Conservation (phyloP, 2,888 invertebrate species). For the Spilarctia lutea region DNA sequence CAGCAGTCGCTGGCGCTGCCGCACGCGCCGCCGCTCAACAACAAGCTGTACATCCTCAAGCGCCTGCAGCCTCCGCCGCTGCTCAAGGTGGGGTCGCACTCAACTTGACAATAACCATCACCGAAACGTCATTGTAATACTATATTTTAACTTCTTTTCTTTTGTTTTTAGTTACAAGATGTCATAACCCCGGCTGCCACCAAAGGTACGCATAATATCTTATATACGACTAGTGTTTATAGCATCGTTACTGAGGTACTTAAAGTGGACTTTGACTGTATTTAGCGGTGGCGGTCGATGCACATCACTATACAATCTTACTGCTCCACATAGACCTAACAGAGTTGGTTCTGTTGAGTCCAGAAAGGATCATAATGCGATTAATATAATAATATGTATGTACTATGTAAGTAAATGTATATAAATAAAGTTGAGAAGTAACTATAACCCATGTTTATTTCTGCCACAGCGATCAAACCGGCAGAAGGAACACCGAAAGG, state of each 20-base stretch:
- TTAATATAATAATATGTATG: too few relatives aligned
- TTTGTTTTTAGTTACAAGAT: neutral
- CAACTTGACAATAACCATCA: too few relatives aligned
- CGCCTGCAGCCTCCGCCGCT: neutral
- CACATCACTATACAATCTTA: too few relatives aligned
- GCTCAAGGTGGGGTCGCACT: neutral
- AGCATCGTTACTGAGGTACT: too few relatives aligned
- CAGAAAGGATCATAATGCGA: too few relatives aligned
- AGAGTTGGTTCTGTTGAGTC: too few relatives aligned
- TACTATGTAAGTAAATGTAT: too few relatives aligned
- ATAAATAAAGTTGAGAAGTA: too few relatives aligned
- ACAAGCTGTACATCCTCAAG: slow-evolving; percentile 14
- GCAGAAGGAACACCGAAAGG: neutral
- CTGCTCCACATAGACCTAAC: too few relatives aligned
- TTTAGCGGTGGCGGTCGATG: neutral
- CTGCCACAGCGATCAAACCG: neutral
- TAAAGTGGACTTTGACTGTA: neutral
- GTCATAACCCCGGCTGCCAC: neutral
- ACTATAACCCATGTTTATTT: neutral
- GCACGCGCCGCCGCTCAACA: slow-evolving; percentile 8
- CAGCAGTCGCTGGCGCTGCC: slow-evolving; percentile 8
- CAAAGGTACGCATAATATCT: neutral
- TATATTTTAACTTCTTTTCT: neutral
- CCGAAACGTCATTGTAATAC: too few relatives aligned
- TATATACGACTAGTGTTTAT: neutral